Evolutionary conservation across 2,797 vertebrate species (phyloP).

Genomic region (Hoplostethus atlanticus): DNA sequence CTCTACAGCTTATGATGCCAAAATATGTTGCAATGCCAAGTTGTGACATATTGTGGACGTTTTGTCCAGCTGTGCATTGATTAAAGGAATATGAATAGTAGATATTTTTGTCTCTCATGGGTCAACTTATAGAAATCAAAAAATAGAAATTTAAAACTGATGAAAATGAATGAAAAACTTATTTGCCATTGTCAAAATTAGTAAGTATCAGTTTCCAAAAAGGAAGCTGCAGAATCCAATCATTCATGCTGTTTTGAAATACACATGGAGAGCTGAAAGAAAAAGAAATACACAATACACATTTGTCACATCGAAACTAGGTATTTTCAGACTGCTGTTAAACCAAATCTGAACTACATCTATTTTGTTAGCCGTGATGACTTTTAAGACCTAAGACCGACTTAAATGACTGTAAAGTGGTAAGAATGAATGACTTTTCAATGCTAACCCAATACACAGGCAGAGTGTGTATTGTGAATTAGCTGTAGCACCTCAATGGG

Average conservation of each 20-base stretch:
- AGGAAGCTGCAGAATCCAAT: neutral
- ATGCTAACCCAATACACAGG: too few species aligned
- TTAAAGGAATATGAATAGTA: slow-evolving; percentile 24
- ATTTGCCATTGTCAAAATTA: slow-evolving; percentile 8
- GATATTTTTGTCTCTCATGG: neutral
- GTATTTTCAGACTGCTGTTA: too few species aligned
- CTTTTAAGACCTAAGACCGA: too few species aligned
- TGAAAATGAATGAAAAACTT: slow-evolving; percentile 1
- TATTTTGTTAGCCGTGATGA: too few species aligned
- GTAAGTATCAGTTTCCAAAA: neutral
- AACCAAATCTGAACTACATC: too few species aligned
- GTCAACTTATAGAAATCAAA: too few species aligned
- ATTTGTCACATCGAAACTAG: too few species aligned
- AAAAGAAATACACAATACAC: too few species aligned
- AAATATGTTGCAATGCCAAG: slow-evolving; percentile 22
- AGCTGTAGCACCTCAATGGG: neutral
- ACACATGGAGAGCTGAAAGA: too few species aligned
- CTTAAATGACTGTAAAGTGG: too few species aligned
- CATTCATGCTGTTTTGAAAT: neutral
- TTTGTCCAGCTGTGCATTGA: slow-evolving; percentile 30
- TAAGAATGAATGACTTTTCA: too few species aligned
- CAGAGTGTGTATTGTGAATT: too few species aligned
- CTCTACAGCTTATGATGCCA: slow-evolving; percentile 32
- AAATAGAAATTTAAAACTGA: neutral
- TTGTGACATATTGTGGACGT: slow-evolving; percentile 13